phyloP scores from a whole-genome alignment of 2,113 vertebrate species.

The Tragelaphus strepsiceros region DNA sequence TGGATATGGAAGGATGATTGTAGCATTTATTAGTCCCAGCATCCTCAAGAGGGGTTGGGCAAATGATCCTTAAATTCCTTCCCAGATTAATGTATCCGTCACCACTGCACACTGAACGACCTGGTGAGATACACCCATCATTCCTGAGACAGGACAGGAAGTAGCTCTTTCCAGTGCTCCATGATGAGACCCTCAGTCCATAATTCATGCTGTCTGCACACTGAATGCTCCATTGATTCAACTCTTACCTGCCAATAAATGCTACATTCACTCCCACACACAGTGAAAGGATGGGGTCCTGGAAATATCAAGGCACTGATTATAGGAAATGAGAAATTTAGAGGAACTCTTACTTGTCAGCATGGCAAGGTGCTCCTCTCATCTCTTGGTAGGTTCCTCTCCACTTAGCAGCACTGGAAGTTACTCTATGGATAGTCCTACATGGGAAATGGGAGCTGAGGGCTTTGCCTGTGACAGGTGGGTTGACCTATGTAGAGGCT shows the following conservation, averaged over 20 bases:
- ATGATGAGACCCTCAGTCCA: not conserved
- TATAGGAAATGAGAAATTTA: not conserved
- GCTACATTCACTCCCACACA: not conserved
- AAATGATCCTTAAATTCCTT: not conserved
- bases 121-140: accelerated
- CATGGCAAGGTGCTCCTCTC: not conserved
- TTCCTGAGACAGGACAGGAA: not conserved
- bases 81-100: not conserved
- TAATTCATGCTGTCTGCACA: not conserved
- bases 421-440: not conserved
- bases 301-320: not conserved
- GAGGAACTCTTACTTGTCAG: not conserved
- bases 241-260: not conserved
- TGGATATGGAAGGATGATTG: not conserved
- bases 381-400: not conserved
- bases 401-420: not conserved
- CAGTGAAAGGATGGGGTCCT: too few relatives aligned
- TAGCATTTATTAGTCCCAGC: not conserved
- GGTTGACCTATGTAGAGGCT: not conserved
- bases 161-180: not conserved
- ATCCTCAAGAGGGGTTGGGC: not conserved
- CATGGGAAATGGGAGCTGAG: not conserved
- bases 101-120: not conserved
- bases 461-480: not conserved
- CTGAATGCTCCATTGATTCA: not conserved